Evolutionary conservation across 2,797 vertebrate species (phyloP), one percentile per base, ranked within the genome.

Genomic region (Lepilemur septentrionalis): DNA sequence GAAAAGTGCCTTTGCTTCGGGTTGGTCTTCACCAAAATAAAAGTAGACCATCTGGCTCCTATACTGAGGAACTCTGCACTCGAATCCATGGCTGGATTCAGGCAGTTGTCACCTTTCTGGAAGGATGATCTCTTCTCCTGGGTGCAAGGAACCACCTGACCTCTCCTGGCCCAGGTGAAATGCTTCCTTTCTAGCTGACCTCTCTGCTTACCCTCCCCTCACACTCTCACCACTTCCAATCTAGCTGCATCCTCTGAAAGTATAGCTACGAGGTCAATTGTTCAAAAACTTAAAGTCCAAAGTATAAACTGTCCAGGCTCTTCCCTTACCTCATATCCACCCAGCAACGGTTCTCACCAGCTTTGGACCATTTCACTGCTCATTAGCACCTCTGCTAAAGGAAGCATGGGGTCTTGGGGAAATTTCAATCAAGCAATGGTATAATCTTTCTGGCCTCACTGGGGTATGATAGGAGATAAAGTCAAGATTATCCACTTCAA

Each of bases 1-100:
- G 87, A 93, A 94, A 92, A 43, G 2, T 76, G 52, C 46, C 35
- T 97, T 97, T 95, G 94, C 87, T 94, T 84, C 50, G 96, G 70
- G 75, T 65, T 15, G 86, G 67, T 84, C 93, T 96, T 81, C 55
- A 81, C 83, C 63, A 82, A 73, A 96, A 93, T 89, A 94, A 96
- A 93, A 96, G n/a, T 20, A 92, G 48, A 25, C 78, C 79, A n/a
- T 92, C 94, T 95, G 92, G n/a, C 61, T 82, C 50, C 57, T 91
- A 43, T 28, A 43, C 41, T 48, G 23, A 94, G 79, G 94, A 96
- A 41, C 20, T 61, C 59, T 97, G 96, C 85, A 93, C 70, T 94
- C 96, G 85, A 95, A 70, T 70, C 70, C 88, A n/a, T 87, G 96
- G 70, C 91, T 97, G 91, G 79, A 70, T 73, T 75, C 41, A 85